Evolutionary conservation across 2,797 vertebrate species (phyloP).

Genomic region (Eulemur mongoz): DNA sequence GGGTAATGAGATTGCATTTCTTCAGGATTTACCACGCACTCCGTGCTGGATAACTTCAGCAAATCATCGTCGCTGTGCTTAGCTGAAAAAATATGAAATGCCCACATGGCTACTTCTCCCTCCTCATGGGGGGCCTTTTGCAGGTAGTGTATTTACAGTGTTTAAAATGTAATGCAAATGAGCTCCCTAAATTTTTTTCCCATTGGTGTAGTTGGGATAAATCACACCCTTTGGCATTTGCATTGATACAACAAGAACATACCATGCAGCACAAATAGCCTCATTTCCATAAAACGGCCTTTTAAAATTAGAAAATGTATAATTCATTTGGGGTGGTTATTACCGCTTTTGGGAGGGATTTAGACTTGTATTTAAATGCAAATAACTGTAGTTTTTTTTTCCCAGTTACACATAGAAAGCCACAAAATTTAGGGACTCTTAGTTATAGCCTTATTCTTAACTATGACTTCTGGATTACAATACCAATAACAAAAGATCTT

Average conservation of each 20-base stretch:
- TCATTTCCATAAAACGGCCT: slow-evolving; percentile 79
- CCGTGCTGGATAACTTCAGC: background rate
- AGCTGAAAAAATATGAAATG: background rate
- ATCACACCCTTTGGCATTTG: slow-evolving; percentile 68
- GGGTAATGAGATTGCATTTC: slow-evolving; percentile 38
- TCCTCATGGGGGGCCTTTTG: background rate
- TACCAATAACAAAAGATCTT: background rate
- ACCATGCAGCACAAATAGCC: slow-evolving; percentile 70
- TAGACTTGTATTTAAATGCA: slow-evolving; percentile 78
- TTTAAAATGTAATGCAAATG: slow-evolving; percentile 44
- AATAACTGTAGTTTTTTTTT: slow-evolving; percentile 59
- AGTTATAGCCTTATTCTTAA: background rate
- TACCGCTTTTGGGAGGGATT: slow-evolving; percentile 75
- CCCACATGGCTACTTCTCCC: background rate
- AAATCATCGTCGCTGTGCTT: background rate
- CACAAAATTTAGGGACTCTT: slow-evolving; percentile 53
- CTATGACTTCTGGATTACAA: background rate
- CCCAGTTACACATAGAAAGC: slow-evolving; percentile 53
- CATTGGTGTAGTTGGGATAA: slow-evolving; percentile 61
- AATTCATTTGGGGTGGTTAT: slow-evolving; percentile 76
- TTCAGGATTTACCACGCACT: background rate
- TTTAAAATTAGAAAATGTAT: slow-evolving; percentile 81
- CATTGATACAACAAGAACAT: slow-evolving; percentile 67
- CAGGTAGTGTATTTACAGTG: slow-evolving; percentile 44
- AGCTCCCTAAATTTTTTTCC: slow-evolving; percentile 5